Conservation (phyloP, 1,140 invertebrate genomes). For the Tyrophagus putrescentiae region DNA sequence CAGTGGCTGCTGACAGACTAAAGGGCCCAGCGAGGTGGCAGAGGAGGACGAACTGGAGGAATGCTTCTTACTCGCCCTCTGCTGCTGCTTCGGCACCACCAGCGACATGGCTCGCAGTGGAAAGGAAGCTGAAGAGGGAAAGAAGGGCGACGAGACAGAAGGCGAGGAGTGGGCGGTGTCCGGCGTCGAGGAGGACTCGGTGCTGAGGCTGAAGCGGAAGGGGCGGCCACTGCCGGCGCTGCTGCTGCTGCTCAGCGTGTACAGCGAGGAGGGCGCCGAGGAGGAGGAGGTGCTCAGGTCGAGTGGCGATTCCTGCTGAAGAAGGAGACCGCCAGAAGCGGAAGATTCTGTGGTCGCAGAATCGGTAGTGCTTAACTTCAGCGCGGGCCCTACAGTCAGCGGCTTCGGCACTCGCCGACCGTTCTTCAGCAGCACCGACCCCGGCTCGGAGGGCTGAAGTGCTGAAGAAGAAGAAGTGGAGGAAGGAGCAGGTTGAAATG, state of each 20-base stretch:
- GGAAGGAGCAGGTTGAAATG: constrained; percentile 9
- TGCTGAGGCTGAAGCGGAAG: background rate
- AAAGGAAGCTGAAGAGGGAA: background rate
- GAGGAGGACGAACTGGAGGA: too few relatives aligned
- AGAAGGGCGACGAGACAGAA: background rate
- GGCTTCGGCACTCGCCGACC: constrained; percentile 32
- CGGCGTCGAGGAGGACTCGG: background rate
- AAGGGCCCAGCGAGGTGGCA: too few relatives aligned
- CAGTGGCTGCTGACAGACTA: too few relatives aligned
- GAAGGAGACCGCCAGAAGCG: background rate
- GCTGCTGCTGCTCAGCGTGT: background rate
- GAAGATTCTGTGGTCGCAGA: constrained; percentile 32
- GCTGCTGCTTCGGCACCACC: background rate
- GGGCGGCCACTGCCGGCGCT: constrained; percentile 19
- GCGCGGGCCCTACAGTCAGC: constrained; percentile 32
- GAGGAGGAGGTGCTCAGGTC: constrained; percentile 57
- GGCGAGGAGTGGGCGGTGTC: background rate
- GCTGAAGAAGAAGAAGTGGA: background rate
- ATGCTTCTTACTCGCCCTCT: too few relatives aligned
- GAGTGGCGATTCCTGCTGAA: constrained; percentile 57
- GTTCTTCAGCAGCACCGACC: constrained; percentile 26
- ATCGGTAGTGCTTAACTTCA: constrained; percentile 27
- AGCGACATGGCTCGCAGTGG: background rate
- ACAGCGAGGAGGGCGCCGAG: constrained; percentile 25
- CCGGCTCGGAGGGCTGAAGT: constrained; percentile 17